Evolutionary conservation across 2,888 invertebrate genomes (phyloP).

Genomic region (Tetranychus truncatus): DNA sequence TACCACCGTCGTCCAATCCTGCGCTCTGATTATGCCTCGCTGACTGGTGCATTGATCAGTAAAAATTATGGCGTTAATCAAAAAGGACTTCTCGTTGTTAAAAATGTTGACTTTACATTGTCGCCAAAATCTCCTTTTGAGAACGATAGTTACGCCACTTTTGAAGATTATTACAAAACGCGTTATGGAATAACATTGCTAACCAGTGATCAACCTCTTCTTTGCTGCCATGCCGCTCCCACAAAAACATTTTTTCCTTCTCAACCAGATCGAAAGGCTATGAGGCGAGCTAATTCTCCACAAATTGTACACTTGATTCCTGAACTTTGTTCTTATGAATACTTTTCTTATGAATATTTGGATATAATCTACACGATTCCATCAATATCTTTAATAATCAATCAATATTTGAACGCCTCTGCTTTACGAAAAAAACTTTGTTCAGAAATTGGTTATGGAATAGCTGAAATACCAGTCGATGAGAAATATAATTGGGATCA

Average conservation of each 20-base stretch:
- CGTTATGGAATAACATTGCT: not conserved
- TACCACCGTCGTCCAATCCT: not conserved
- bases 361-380: not conserved
- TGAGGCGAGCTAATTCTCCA: not conserved
- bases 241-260: not conserved
- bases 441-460: not conserved
- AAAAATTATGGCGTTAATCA: not conserved
- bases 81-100: not conserved
- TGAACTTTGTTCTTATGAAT: not conserved
- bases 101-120: not conserved
- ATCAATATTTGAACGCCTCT: not conserved
- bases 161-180: not conserved
- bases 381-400: not conserved
- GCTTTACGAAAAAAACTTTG: not conserved
- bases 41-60: not conserved
- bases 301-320: not conserved
- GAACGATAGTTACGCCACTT: not conserved
- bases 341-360: not conserved
- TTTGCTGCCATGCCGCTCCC: not conserved
- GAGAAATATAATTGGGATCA: not conserved
- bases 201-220: not conserved
- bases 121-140: not conserved
- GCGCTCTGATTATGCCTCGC: not conserved
- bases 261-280: not conserved
- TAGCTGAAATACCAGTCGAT: not conserved